Conservation (phyloP, 2,888 invertebrate species). For the Coelinius sp. region DNA sequence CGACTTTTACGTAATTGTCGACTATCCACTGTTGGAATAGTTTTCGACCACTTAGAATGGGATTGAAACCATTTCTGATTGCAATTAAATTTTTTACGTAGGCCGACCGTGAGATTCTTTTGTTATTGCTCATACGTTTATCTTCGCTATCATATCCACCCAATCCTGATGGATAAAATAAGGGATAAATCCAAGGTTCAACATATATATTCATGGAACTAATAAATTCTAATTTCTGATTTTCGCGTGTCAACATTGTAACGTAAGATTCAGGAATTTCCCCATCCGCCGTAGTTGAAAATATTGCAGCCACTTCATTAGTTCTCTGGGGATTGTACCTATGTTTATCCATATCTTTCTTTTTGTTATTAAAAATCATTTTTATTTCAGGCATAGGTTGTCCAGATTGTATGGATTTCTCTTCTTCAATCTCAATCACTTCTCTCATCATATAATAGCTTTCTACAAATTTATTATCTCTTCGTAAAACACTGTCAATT, state of each 20-base stretch:
- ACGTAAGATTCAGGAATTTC: slow-evolving; percentile 47
- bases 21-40: slow-evolving; percentile 44
- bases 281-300: slow-evolving; percentile 42
- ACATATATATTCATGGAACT: slow-evolving; percentile 49
- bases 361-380: not conserved
- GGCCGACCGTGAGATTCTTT: slow-evolving; percentile 30
- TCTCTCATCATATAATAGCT: not conserved
- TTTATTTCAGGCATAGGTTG: not conserved
- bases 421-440: not conserved
- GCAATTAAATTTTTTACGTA: slow-evolving; percentile 38
- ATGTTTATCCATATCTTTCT: slow-evolving; percentile 38
- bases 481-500: not conserved
- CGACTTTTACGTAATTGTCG: slow-evolving; percentile 42
- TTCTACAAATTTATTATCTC: not conserved
- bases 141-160: slow-evolving; percentile 36
- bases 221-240: slow-evolving; percentile 37
- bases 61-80: slow-evolving; percentile 32
- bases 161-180: slow-evolving; percentile 48
- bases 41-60: slow-evolving; percentile 34
- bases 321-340: slow-evolving; percentile 43
- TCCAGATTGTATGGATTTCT: not conserved
- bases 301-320: slow-evolving; percentile 45
- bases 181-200: slow-evolving; percentile 48
- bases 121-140: slow-evolving; percentile 15
- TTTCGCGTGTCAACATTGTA: slow-evolving; percentile 34